A percentile compares a stretch with the other conserved stretches of the same genome.
Conservation (phyloP, 2,797 vertebrate species). For the Chelonia mydas region DNA sequence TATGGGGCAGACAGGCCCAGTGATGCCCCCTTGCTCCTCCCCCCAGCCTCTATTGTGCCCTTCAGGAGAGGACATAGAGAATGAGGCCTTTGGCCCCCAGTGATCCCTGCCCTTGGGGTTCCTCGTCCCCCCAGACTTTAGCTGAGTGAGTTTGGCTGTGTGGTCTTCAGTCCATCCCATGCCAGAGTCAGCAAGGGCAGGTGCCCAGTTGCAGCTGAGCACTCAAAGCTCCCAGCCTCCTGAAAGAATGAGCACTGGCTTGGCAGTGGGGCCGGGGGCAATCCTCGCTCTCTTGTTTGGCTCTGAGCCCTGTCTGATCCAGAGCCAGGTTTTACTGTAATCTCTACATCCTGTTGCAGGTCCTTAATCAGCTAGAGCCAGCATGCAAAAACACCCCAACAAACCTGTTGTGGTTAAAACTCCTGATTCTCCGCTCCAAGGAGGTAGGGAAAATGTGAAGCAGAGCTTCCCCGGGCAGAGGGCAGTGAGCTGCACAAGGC, state of each 20-base stretch:
- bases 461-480: slow-evolving; percentile 15
- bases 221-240: slow-evolving; percentile 35
- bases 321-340: slow-evolving; percentile 82
- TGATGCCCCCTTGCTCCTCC: not conserved
- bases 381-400: slow-evolving; percentile 61
- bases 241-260: slow-evolving; percentile 51
- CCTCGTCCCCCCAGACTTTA: not conserved
- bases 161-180: slow-evolving; percentile 46
- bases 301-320: slow-evolving; percentile 76
- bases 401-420: slow-evolving; percentile 54
- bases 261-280: slow-evolving; percentile 62
- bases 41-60: not conserved
- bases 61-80: not conserved
- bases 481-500: not conserved
- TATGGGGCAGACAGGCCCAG: not conserved
- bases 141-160: not conserved
- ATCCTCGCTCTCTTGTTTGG: slow-evolving; percentile 72
- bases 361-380: slow-evolving; percentile 83
- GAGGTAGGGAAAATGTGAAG: slow-evolving; percentile 51
- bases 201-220: not conserved
- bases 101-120: not conserved
- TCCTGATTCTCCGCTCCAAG: not conserved
- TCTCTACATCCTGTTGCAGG: slow-evolving; percentile 85
- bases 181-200: slow-evolving; percentile 33
- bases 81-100: not conserved